Evolutionary conservation across 2,113 vertebrate species (phyloP), one percentile per base, ranked within the genome.

Genomic region (Spea multiplicata): DNA sequence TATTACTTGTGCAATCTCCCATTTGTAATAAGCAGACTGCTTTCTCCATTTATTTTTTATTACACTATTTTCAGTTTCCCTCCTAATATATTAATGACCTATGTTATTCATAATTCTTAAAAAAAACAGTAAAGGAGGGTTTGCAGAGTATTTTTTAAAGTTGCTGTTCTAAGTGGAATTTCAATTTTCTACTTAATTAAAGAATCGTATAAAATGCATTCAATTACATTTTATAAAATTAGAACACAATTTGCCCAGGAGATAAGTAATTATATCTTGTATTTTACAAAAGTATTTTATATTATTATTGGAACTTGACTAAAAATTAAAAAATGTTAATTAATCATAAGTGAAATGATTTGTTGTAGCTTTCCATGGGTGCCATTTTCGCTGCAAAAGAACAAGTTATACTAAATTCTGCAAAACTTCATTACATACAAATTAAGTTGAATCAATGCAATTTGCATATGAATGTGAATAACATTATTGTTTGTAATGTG

Each of bases 261-360:
- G 88, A 89, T 90, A 89, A 88, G 87, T 86, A 87, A 88, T 88
- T 86, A 83, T 61, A 80, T 70, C 61, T 81, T 16, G 46, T 82
- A 82, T 87, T 87, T 88, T 85, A 75, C 85, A 88, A 88, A 83
- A 83, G 74, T 85, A 88, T 88, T 84, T 88, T 76, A 82, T 88
- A 75, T 84, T 88, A 75, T 84, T 88, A 82, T 84, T 83, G 75
- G 83, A 85, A 84, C 71, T 83, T 83, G 71, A 73, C 84, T 89
- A 84, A 87, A 88, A 85, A 78, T 84, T 79, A 85, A 87, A 76
- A 84, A 87, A 83, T 86, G 83, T 61, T 82, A 87, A 87, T 88
- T 90, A 88, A 88, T 88, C 86, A 84, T 80, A 85, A 87, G 48
- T 50, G 52, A 2, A 44, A 66, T 65, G 30, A 66, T 75, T 67